Base-by-base conservation (phyloP, 2,888 invertebrate genomes). In the Idaea straminata region DNA sequence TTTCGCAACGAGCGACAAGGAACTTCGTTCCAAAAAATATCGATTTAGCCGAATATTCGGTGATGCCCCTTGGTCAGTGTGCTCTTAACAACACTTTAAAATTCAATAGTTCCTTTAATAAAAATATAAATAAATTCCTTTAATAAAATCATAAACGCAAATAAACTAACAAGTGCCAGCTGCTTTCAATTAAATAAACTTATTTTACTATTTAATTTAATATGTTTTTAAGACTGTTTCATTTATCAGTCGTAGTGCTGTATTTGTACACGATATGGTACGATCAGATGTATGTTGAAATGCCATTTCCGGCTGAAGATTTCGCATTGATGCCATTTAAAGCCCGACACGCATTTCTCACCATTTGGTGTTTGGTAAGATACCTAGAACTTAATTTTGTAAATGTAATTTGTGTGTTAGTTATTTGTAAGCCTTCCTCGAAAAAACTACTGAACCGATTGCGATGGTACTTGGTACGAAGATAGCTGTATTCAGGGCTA, bases 321-420 rank as follows among this genome's bases (percentile, higher is more conserved):
- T 72, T 85, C 35, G 80, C 72, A n/a, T 64, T 71, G 10, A 75
- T 88, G 63, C 87, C 88, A 0, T 72, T 86, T 0, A 87, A 85
- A 65, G 86, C 82, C 0, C 78, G 90, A 36, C 73, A 74, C 35
- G 74, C 86, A 67, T 90, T 87, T 66, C 74, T 91, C 7, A 91
- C 90, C 0, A 75, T 87, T 60, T 90, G 90, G 89, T 83, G 84
- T 64, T 70, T 88, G 69, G 89, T 89, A 75, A 88, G 84, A 81
- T 47, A 7, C 36, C 36, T 36, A 36, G 6, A 36, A 7, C 36
- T 36, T 7, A 1, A 36, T 36, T 3, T 36, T 3, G 36, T 10
- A 36, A 36, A 36, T 5, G 10, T 36, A 25, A 25, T 25, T 25
- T 25, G 25, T 25, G n/a, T n/a, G n/a, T n/a, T n/a, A n/a, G n/a